These are phyloP conservation scores for Tridacna gigas DNA, from an alignment of 2,888 invertebrate genomes.

Conservation along the genomic window DNA sequence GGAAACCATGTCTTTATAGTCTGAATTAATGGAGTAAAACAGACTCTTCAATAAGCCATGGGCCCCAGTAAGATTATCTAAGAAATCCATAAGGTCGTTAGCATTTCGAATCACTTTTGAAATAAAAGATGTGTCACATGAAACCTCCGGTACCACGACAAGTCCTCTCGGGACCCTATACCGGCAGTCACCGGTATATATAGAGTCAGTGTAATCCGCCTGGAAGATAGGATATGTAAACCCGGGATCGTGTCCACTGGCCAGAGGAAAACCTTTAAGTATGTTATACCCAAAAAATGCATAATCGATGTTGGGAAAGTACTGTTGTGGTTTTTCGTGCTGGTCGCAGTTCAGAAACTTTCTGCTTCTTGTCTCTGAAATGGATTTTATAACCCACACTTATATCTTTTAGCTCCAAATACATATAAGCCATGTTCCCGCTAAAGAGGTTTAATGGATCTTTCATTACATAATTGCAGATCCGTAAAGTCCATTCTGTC, in stretches of 20 bases:
- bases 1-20: slow-evolving; percentile 35
- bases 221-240: slow-evolving; percentile 56
- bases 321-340: slow-evolving; percentile 22
- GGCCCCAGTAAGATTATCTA: slow-evolving; percentile 33
- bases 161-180: slow-evolving; percentile 40
- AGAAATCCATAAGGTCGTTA: slow-evolving; percentile 23
- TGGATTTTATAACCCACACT: too few relatives aligned
- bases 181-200: slow-evolving; percentile 49
- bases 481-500: too few relatives aligned
- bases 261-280: slow-evolving; percentile 48
- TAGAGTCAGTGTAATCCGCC: slow-evolving; percentile 34
- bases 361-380: too few relatives aligned
- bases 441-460: too few relatives aligned
- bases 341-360: slow-evolving; percentile 21
- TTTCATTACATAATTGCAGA: too few relatives aligned
- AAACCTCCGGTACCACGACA: slow-evolving; percentile 45
- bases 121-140: slow-evolving; percentile 47
- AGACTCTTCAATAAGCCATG: slow-evolving; percentile 31
- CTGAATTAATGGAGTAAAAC: slow-evolving; percentile 41
- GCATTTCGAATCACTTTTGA: slow-evolving; percentile 38
- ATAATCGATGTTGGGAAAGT: slow-evolving; percentile 57
- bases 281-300: slow-evolving; percentile 53
- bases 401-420: too few relatives aligned
- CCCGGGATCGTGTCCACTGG: slow-evolving; percentile 54
- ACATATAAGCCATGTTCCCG: too few relatives aligned